Base-by-base conservation (phyloP, 2,113 vertebrate genomes). In the Atlantisia rogersi region DNA sequence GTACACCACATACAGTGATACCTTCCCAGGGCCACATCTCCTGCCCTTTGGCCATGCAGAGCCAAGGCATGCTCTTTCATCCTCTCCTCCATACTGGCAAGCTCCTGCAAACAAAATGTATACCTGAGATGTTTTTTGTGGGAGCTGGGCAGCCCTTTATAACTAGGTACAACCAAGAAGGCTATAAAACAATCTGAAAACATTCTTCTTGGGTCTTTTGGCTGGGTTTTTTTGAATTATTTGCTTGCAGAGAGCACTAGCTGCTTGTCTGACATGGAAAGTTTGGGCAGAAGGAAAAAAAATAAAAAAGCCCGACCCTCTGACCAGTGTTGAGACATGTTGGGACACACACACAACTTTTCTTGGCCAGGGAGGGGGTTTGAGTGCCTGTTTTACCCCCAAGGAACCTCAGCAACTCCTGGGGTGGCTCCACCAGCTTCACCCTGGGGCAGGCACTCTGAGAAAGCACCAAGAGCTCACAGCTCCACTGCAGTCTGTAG, bases 31-130 rank as follows among this genome's bases (percentile, higher is more conserved):
- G 22, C 26, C 0, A 0, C 3, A 7, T 39, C 37, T 40, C 0
- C 0, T 0, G 19, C 4, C 1, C 1, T 28, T 55, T 25, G 39
- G 29, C 35, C 12, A 5, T 0, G 2, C 0, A 3, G 60, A 64
- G 55, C 50, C 0, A 10, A 55, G 52, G 29, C 60, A 59, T 42
- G 18, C 32, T 48, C 31, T 53, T 22, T 25, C n/a, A 15, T 75
- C 37, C 31, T 48, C 59, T 63, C 26, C 46, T 48, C 26, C 5
- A 1, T 13, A 32, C 35, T 58, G 82, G 5, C 35, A 7, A 1
- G 1, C 21, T 74, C 40, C n/a, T 46, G 55, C 52, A 89, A 78
- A 46, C 81, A 16, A 60, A 32, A 40, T 0, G 0, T 2, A 17
- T 15, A 18, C 55, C 68, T 60, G 40, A 53, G 44, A 58, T 56